Base-by-base conservation (phyloP, 2,888 invertebrate genomes). In the Listrodromus nycthemerus region DNA sequence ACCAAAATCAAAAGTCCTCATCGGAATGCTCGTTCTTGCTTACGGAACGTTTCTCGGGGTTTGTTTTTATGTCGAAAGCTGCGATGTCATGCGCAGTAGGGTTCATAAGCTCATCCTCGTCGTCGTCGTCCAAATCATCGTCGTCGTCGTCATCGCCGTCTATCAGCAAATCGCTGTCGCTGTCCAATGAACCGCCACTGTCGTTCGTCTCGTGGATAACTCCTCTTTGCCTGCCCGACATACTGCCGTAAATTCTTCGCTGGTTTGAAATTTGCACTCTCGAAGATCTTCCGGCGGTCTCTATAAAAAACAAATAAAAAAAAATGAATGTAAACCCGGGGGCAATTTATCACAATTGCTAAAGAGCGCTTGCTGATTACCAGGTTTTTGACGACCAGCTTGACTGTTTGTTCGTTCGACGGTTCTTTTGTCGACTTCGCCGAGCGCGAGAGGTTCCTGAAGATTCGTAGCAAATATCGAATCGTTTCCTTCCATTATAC, bases 61-160 rank as follows among this genome's bases (percentile, higher is more conserved):
- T 89, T 3, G 82, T 86, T 84, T 93, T 92, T 1, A 88, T 55
- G 79, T 91, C 91, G 27, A 91, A 92, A 10, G 87, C 89, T 2
- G 86, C 87, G 1, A 91, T 87, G 30, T 90, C 91, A n/a, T 89
- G 79, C n/a, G 86, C 88, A 0, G 89, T 87, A 3, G 90, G 89
- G 81, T 91, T 91, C n/a, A 92, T 76, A 21, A 94, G 89, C 92
- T 96, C 92, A 93, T 95, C 85, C 94, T 96, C 71, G 94, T 95
- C 89, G 94, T 96, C 80, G 94, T 96, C 94, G 93, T 95, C 89
- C 94, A 96, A 45, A 94, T 96, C 77, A 94, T 96, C 94, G 91
- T 96, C 86, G 94, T 95, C 93, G 92, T 95, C 94, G 91, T 95
- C 94, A 92, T 94, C 95, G 58, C 95, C 95, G 88, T 95, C 95